phyloP scores from a whole-genome alignment of 2,797 vertebrate genomes.

The Tapirus indicus region DNA sequence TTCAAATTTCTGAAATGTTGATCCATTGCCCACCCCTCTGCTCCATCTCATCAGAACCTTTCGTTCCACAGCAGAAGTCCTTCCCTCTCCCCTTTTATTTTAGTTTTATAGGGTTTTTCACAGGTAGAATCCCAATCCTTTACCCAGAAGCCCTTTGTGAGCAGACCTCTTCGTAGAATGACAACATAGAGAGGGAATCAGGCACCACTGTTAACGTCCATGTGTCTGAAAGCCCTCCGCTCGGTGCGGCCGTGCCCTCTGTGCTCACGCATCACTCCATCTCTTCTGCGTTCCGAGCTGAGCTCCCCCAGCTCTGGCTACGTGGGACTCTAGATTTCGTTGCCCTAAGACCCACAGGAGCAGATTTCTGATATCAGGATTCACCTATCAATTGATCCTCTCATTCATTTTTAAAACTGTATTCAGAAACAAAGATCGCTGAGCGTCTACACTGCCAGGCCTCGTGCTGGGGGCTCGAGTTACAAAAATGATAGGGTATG shows the following conservation, averaged over 20 bases:
- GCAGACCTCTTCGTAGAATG: background rate
- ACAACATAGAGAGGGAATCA: background rate
- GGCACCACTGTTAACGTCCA: background rate
- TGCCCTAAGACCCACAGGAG: background rate
- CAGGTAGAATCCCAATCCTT: background rate
- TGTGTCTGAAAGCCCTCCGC: background rate
- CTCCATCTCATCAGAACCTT: background rate
- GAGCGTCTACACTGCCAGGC: background rate
- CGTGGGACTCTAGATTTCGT: background rate
- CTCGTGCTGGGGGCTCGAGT: background rate
- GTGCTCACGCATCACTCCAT: rapidly evolving
- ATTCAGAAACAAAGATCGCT: background rate
- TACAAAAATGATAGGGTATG: background rate
- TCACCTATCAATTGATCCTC: background rate
- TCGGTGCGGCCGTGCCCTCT: background rate
- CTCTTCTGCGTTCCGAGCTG: background rate
- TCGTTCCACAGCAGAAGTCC: background rate
- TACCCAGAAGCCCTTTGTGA: background rate
- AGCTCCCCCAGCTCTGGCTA: background rate
- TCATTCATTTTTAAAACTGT: background rate
- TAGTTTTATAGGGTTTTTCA: background rate
- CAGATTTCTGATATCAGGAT: background rate
- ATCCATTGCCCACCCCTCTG: background rate
- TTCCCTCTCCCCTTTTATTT: background rate
- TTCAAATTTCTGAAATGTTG: background rate